phyloP scores from a whole-genome alignment of 2,113 vertebrate genomes.

The Synchiropus splendidus region DNA sequence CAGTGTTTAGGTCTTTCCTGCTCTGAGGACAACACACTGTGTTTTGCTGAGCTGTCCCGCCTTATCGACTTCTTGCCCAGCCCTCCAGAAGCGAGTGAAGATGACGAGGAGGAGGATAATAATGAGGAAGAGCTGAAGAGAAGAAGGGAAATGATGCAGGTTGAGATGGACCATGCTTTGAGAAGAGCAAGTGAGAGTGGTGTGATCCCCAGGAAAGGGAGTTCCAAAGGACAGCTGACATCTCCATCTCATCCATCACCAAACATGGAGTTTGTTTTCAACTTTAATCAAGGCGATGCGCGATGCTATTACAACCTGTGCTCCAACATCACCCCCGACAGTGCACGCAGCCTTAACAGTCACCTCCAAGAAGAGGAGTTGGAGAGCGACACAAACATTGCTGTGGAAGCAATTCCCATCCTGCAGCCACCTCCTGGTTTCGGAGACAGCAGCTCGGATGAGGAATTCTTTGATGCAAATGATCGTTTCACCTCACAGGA shows the following conservation, averaged over 20 bases:
- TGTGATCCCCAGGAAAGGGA: not conserved
- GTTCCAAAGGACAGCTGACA: not conserved
- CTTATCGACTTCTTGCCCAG: conserved; percentile 54
- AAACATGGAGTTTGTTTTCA: conserved; percentile 55
- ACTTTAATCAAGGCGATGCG: conserved; percentile 59
- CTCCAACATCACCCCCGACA: conserved; percentile 71
- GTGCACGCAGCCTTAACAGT: conserved; percentile 47
- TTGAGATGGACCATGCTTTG: conserved; percentile 8
- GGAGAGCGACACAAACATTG: not conserved
- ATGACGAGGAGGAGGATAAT: conserved; percentile 28
- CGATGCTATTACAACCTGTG: conserved; percentile 76
- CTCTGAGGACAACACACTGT: conserved; percentile 51
- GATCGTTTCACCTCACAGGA: conserved; percentile 73
- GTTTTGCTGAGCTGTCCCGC: conserved; percentile 69
- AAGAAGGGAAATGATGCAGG: conserved; percentile 19
- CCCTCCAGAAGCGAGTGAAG: conserved; percentile 52
- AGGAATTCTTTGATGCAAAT: conserved; percentile 88
- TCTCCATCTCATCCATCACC: conserved; percentile 16
- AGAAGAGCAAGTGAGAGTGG: conserved; percentile 19
- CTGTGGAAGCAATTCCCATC: conserved; percentile 38
- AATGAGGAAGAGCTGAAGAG: conserved; percentile 40
- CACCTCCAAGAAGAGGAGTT: not conserved
- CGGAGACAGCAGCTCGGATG: conserved; percentile 88
- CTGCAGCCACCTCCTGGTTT: conserved; percentile 74
- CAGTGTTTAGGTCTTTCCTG: not conserved